These are phyloP conservation scores for Tylochromis polylepis DNA, from an alignment of 2,113 vertebrate genomes.

Conservation along the genomic window DNA sequence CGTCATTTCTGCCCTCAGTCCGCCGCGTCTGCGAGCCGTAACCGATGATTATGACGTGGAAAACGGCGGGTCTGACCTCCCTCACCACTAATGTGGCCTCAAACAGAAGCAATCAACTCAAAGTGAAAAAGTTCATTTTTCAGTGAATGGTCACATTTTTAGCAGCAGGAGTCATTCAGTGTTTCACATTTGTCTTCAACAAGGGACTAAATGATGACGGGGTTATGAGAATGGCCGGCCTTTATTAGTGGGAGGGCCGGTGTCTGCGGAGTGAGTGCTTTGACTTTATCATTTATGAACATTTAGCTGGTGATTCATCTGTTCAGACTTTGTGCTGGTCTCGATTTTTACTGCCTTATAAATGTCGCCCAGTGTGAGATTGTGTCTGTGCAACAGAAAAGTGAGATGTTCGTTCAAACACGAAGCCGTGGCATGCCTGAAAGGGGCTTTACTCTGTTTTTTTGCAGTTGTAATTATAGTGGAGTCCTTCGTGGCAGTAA, in stretches of 20 bases:
- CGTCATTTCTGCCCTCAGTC: fast-evolving
- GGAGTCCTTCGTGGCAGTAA: fast-evolving
- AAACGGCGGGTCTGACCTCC: no score
- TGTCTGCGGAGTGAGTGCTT: neutral
- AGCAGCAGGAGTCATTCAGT: neutral
- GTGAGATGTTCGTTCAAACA: neutral
- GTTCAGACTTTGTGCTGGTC: neutral
- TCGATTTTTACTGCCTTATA: neutral
- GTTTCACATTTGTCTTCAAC: fast-evolving
- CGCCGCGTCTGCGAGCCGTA: neutral
- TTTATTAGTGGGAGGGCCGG: neutral
- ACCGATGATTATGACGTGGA: neutral
- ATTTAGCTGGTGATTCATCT: neutral
- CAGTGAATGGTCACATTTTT: fast-evolving
- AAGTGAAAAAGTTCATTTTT: neutral
- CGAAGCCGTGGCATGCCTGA: neutral
- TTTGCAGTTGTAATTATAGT: neutral
- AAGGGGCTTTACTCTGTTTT: neutral
- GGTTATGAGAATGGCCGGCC: no score
- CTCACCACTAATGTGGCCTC: no score
- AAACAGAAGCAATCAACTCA: no score
- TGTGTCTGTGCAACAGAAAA: no score
- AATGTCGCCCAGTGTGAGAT: no score
- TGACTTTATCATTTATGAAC: neutral
- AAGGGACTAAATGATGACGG: fast-evolving